phyloP scores from a whole-genome alignment of 2,888 invertebrate species.

The Agapostemon virescens region DNA sequence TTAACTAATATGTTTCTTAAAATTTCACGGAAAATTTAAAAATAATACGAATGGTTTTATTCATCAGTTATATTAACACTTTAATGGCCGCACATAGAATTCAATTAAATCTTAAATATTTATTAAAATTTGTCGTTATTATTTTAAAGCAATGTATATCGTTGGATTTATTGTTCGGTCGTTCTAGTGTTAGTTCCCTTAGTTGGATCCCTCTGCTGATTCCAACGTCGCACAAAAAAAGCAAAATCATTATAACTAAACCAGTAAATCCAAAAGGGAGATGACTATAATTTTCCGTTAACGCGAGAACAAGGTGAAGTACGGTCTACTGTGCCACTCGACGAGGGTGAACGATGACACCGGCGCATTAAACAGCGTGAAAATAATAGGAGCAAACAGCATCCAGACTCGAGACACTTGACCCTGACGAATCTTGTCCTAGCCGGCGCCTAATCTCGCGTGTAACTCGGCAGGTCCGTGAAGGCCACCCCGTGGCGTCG shows the following conservation, averaged over 20 bases:
- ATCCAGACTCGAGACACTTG: constrained; percentile 69
- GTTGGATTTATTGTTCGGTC: too few relatives aligned
- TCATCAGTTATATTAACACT: too few relatives aligned
- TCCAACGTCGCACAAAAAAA: not conserved
- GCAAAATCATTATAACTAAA: not conserved
- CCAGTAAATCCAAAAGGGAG: not conserved
- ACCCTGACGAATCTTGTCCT: constrained; percentile 73
- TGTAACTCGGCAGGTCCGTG: constrained; percentile 77
- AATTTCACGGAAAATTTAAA: too few relatives aligned
- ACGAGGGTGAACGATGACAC: not conserved
- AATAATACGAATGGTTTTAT: too few relatives aligned
- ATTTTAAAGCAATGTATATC: too few relatives aligned
- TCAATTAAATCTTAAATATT: too few relatives aligned
- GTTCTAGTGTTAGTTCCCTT: too few relatives aligned
- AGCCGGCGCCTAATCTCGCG: constrained; percentile 75
- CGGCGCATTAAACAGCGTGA: not conserved
- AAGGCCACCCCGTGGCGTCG: constrained; percentile 63
- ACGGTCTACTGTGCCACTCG: not conserved
- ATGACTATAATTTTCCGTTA: not conserved
- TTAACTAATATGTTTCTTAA: too few relatives aligned
- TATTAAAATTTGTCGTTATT: too few relatives aligned
- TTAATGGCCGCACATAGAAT: too few relatives aligned
- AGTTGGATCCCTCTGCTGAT: not conserved
- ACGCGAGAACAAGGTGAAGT: not conserved
- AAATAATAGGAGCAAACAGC: constrained; percentile 28